Evolutionary conservation across 2,888 invertebrate genomes (phyloP).

Genomic region (Eupithecia tripunctaria): DNA sequence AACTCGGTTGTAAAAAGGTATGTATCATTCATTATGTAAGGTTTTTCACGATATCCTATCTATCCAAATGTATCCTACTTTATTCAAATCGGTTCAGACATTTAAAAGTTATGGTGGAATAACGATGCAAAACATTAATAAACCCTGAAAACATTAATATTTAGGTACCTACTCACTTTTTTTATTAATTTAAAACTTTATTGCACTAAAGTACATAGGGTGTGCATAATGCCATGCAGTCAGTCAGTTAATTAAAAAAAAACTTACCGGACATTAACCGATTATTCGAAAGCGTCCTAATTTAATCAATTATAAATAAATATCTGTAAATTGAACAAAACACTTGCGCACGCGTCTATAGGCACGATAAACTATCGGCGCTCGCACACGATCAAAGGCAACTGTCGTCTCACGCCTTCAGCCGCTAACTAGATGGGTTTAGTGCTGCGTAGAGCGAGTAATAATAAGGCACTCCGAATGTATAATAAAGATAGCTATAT

Average conservation of each 20-base stretch:
- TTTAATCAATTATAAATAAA: slow-evolving; percentile 7
- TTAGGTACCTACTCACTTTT: not conserved
- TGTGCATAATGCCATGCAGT: too few species aligned
- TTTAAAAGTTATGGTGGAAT: not conserved
- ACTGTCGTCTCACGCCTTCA: slow-evolving; percentile 6
- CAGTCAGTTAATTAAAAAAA: not conserved
- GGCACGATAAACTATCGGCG: not conserved
- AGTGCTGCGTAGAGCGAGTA: not conserved
- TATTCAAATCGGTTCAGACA: not conserved
- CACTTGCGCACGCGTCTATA: slow-evolving; percentile 35
- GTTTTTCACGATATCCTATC: not conserved
- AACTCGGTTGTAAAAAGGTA: too few species aligned
- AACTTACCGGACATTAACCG: not conserved
- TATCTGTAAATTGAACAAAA: slow-evolving; percentile 16
- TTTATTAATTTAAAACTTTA: too few species aligned
- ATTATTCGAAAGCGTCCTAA: not conserved
- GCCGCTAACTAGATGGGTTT: not conserved
- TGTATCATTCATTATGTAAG: not conserved
- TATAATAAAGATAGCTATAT: not conserved
- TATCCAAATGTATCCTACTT: too few species aligned
- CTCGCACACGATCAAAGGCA: slow-evolving; percentile 12
- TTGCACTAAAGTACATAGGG: too few species aligned
- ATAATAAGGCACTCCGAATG: not conserved
- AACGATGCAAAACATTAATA: not conserved
- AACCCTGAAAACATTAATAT: not conserved